Evolutionary conservation across 2,113 vertebrate genomes (phyloP).

Genomic region (Chlorocebus sabaeus): DNA sequence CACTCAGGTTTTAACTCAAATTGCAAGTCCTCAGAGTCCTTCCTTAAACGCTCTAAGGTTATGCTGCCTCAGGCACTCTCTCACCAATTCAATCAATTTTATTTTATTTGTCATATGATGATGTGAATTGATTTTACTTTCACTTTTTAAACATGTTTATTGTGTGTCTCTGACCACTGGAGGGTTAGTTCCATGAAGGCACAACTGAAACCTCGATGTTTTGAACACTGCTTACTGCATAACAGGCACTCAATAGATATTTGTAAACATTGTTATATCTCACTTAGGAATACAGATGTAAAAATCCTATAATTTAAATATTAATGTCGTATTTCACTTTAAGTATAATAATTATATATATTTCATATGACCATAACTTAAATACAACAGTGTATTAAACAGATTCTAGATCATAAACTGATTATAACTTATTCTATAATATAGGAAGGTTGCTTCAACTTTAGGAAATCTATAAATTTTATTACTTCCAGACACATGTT

Average conservation of each 20-base stretch:
- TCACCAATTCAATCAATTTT: not conserved
- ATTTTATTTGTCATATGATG: not conserved
- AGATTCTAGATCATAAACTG: not conserved
- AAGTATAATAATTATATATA: not conserved
- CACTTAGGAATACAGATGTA: not conserved
- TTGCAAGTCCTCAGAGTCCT: not conserved
- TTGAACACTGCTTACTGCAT: not conserved
- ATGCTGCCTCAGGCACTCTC: not conserved
- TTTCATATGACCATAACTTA: not conserved
- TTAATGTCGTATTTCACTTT: not conserved
- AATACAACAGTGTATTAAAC: not conserved
- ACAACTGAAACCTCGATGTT: not conserved
- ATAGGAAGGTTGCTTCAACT: not conserved
- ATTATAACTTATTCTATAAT: not conserved
- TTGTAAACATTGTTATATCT: not conserved
- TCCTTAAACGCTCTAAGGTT: not conserved
- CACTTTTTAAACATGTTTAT: not conserved
- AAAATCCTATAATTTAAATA: not conserved
- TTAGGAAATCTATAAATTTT: not conserved
- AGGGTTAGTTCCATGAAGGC: not conserved
- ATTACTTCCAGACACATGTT: not conserved
- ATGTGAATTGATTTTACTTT: not conserved
- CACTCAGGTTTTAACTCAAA: not conserved
- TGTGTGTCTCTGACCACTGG: not conserved
- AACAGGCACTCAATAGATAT: not conserved